Percentiles rank a stretch among this genome's conserved stretches.
Conservation (phyloP, 2,113 vertebrate species). For the Copsychus sechellarum region DNA sequence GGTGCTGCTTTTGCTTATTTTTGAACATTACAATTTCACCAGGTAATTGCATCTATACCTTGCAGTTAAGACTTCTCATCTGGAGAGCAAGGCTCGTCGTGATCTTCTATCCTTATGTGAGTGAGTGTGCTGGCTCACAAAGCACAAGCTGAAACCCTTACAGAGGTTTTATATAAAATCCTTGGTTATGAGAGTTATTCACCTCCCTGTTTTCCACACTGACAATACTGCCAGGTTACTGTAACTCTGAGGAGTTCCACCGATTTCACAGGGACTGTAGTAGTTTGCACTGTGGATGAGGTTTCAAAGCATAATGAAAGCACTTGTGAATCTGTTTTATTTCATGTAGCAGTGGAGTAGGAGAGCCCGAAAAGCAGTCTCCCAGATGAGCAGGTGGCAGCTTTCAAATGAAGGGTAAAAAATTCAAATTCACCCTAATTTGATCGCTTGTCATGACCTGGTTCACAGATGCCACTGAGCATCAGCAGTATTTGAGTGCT, state of each 20-base stretch:
- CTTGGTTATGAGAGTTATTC: neutral
- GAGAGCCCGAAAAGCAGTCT: neutral
- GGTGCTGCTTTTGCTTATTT: neutral
- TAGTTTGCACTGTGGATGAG: neutral
- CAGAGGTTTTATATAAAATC: neutral
- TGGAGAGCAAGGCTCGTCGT: neutral
- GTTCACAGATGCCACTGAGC: neutral
- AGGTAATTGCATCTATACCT: neutral
- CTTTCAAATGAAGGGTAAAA: neutral
- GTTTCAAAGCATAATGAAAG: conserved; percentile 16
- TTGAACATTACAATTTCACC: neutral
- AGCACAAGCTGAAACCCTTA: neutral
- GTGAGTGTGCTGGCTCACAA: neutral
- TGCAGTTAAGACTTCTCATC: neutral
- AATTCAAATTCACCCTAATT: neutral
- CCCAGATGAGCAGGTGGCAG: neutral
- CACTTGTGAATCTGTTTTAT: neutral
- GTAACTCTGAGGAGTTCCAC: neutral
- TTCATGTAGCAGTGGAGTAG: neutral
- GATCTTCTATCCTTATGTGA: neutral
- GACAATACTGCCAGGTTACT: neutral
- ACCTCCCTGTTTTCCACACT: neutral
- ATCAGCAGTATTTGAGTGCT: neutral
- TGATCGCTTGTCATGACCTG: neutral
- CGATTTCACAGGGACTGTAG: accelerated